phyloP scores from a whole-genome alignment of 2,113 vertebrate species.

The Vidua macroura region DNA sequence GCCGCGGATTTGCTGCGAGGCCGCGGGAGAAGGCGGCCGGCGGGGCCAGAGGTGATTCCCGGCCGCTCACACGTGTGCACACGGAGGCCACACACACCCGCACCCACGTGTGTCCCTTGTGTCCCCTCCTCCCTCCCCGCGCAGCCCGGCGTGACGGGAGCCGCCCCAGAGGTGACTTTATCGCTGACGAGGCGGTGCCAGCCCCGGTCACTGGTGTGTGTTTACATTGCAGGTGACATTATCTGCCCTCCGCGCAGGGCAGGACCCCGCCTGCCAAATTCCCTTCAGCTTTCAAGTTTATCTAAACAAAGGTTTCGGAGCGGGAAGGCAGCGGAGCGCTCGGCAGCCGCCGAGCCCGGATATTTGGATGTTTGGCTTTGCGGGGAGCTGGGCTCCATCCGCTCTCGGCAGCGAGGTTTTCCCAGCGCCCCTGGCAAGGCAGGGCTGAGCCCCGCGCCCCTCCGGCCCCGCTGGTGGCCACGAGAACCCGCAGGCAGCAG shows the following conservation, averaged over 20 bases:
- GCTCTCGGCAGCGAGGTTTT: not conserved
- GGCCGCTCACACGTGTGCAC: accelerated
- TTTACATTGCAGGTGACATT: conserved; percentile 26
- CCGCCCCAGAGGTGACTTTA: not conserved
- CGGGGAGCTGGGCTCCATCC: not conserved
- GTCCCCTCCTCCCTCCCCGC: not conserved
- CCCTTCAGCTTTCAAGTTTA: conserved; percentile 10
- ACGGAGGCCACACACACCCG: accelerated
- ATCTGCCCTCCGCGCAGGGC: conserved; percentile 9
- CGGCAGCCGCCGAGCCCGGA: not conserved
- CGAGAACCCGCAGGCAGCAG: not conserved
- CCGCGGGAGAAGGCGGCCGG: no score
- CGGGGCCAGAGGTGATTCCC: not conserved
- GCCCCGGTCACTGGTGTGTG: not conserved
- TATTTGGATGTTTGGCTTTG: not conserved
- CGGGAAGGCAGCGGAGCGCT: not conserved
- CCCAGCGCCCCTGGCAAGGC: not conserved
- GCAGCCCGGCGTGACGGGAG: not conserved
- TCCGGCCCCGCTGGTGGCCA: not conserved
- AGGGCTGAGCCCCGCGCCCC: accelerated
- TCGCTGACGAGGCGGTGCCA: not conserved
- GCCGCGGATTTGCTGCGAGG: accelerated
- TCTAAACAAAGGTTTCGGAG: not conserved
- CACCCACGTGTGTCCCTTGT: not conserved
- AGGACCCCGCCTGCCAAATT: conserved; percentile 32